phyloP scores from a whole-genome alignment of 2,797 vertebrate genomes.

The Myotis findleyi region DNA sequence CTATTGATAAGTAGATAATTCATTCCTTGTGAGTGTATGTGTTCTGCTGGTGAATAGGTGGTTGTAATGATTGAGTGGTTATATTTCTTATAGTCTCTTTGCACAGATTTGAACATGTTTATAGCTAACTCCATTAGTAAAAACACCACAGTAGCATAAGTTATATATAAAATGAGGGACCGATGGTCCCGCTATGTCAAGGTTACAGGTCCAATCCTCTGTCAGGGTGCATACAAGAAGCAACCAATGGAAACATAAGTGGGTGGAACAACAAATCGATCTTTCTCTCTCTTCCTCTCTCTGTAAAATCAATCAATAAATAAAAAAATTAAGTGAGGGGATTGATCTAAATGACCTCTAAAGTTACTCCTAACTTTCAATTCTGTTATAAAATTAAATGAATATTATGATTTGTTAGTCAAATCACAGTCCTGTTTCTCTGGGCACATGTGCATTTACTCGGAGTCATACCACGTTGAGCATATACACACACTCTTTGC shows the following conservation, averaged over 20 bases:
- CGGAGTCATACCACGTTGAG: constrained; percentile 40
- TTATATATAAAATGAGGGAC: not conserved
- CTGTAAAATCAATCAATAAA: not conserved
- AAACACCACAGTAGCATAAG: not conserved
- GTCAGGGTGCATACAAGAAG: not conserved
- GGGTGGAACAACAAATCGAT: not conserved
- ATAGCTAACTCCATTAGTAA: constrained; percentile 9
- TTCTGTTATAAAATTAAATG: constrained; percentile 55
- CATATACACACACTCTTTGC: not conserved
- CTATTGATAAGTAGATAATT: not conserved
- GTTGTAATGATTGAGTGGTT: not conserved
- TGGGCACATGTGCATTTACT: not conserved
- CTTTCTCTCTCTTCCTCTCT: not conserved
- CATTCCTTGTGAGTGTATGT: not conserved
- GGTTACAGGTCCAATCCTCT: not conserved
- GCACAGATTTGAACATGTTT: constrained; percentile 4
- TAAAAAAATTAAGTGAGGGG: not conserved
- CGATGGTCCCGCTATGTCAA: not conserved
- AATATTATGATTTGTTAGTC: not conserved
- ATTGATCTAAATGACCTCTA: not conserved
- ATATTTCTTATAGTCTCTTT: constrained; percentile 17
- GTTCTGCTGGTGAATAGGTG: not conserved
- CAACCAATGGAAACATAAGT: not conserved
- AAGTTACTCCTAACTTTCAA: constrained; percentile 52
- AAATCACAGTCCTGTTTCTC: not conserved